phyloP scores from a whole-genome alignment of 2,797 vertebrate genomes.

The Sarcoramphus papa region DNA sequence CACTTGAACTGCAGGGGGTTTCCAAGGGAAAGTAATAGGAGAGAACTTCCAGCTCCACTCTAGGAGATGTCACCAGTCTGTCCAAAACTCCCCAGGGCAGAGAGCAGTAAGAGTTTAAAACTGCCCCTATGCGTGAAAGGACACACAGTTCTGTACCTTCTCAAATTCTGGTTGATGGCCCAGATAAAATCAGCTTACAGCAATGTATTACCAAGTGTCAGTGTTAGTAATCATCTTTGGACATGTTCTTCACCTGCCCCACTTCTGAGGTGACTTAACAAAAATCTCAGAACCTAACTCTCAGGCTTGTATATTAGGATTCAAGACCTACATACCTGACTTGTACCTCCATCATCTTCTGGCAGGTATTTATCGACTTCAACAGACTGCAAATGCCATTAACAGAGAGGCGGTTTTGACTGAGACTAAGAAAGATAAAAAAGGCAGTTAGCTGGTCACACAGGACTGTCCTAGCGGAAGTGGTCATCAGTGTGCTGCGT shows the following conservation, averaged over 20 bases:
- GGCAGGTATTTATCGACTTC: conserved; percentile 50
- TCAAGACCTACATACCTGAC: conserved; percentile 72
- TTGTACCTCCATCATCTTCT: conserved; percentile 63
- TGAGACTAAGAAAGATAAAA: conserved; percentile 69
- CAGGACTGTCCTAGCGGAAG: neutral
- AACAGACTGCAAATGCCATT: conserved; percentile 67
- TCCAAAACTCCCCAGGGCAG: neutral
- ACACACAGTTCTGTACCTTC: neutral
- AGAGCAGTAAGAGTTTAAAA: neutral
- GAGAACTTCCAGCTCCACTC: neutral
- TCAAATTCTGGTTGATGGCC: neutral
- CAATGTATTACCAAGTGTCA: neutral
- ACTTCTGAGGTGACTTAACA: neutral
- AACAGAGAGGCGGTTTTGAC: conserved; percentile 70
- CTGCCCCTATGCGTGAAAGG: accelerated
- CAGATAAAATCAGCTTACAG: neutral
- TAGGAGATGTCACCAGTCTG: neutral
- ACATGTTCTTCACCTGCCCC: accelerated
- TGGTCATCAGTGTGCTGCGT: neutral
- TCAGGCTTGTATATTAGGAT: neutral
- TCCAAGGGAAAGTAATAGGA: neutral
- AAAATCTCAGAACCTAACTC: neutral
- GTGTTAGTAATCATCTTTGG: neutral
- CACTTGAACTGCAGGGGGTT: neutral
- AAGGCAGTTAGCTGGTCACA: neutral